A percentile compares a stretch with the other conserved stretches of the same genome.
Conservation (phyloP, 30 jellyfish, hydroid and myxozoan species). For the Cassiopea andromeda region DNA sequence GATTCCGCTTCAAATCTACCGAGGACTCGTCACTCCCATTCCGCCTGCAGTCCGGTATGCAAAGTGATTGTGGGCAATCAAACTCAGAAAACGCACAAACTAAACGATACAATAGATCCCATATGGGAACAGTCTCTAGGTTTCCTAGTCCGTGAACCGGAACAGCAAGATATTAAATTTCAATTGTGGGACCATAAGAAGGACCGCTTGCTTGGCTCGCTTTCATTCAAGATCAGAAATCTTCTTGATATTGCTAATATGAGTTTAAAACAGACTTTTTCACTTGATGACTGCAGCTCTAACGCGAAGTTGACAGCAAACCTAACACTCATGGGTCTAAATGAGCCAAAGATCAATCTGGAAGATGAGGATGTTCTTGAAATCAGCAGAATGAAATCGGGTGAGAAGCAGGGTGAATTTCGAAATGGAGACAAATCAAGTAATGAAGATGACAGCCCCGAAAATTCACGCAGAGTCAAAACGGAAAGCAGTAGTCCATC, state of each 20-base stretch:
- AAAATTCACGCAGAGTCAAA: conserved; percentile 3
- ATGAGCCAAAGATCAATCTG: conserved; percentile 30
- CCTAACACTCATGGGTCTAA: conserved; percentile 56
- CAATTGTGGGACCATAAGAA: conserved; percentile 80
- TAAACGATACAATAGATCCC: conserved; percentile 69
- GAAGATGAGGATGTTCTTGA: conserved; percentile 42
- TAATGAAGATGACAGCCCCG: conserved; percentile 26
- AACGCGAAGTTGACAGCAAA: conserved; percentile 53
- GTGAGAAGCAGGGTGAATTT: neutral
- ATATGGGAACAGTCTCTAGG: conserved; percentile 82
- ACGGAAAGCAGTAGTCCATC: conserved; percentile 19
- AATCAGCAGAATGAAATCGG: neutral
- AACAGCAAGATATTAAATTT: conserved; percentile 67
- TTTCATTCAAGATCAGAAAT: conserved; percentile 43
- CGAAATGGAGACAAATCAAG: conserved; percentile 1
- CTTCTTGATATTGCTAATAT: conserved; percentile 62
- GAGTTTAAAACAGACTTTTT: conserved; percentile 75
- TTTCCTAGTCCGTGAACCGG: conserved; percentile 79
- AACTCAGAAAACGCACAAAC: conserved; percentile 54
- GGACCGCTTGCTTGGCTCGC: conserved; percentile 86
- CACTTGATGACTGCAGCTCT: conserved; percentile 71
- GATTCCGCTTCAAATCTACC: conserved; percentile 87
- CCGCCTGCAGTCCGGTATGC: conserved; percentile 78
- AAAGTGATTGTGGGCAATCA: conserved; percentile 70
- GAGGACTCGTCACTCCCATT: conserved; percentile 39